phyloP scores from a whole-genome alignment of 1,140 invertebrate genomes.

The Eupristina koningsbergeri region DNA sequence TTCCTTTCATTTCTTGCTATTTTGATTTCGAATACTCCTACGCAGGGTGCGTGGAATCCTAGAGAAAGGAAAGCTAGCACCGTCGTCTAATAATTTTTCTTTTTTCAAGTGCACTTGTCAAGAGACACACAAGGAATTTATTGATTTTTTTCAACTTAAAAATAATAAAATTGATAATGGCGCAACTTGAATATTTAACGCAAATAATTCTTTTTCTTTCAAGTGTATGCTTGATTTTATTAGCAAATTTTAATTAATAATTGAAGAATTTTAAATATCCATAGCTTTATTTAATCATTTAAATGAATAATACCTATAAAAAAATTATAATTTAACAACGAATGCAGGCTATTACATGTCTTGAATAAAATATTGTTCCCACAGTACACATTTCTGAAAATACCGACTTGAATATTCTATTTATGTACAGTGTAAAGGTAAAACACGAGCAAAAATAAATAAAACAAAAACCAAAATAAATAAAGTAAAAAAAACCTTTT shows the following conservation, averaged over 20 bases:
- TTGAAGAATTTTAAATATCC: not conserved
- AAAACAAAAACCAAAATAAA: no score
- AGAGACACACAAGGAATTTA: not conserved
- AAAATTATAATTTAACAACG: not conserved
- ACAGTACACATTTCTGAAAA: not conserved
- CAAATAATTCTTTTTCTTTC: not conserved
- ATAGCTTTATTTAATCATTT: not conserved
- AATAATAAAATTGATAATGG: not conserved
- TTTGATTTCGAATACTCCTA: constrained; percentile 11
- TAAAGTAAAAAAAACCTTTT: no score
- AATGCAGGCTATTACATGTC: not conserved
- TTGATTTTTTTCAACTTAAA: not conserved
- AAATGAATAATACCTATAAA: not conserved
- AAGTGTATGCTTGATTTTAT: not conserved
- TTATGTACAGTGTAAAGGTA: not conserved
- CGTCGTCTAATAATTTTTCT: not conserved
- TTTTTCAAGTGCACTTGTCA: not conserved
- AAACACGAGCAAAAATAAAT: not conserved
- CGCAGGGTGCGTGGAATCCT: not conserved
- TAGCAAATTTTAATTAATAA: not conserved
- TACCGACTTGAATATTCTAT: not conserved
- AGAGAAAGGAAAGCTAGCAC: not conserved
- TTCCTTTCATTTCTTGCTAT: not conserved
- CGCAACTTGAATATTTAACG: not conserved
- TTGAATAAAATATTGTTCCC: not conserved